These are phyloP conservation scores for Cremastobaeus sp. DNA, from an alignment of 2,888 invertebrate genomes.

Conservation along the genomic window DNA sequence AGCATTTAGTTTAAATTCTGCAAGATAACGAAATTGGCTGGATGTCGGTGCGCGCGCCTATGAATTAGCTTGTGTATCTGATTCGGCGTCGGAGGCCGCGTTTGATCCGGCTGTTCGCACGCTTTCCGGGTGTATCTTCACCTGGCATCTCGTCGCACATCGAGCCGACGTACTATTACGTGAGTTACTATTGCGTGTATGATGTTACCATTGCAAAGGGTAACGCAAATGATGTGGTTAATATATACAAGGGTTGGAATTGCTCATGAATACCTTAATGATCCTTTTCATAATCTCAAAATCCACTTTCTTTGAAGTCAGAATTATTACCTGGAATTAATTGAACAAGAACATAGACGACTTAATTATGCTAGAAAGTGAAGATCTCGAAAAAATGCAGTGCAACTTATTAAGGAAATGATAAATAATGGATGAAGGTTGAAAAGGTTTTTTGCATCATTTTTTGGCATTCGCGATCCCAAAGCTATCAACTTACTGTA, in stretches of 20 bases:
- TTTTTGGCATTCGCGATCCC: slow-evolving; percentile 23
- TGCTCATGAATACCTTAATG: too few species aligned
- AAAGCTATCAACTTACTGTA: slow-evolving; percentile 35
- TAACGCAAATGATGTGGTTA: slow-evolving; percentile 41
- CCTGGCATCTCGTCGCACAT: slow-evolving; percentile 41
- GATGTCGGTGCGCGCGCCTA: slow-evolving; percentile 13
- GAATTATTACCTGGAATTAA: too few species aligned
- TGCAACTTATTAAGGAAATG: too few species aligned
- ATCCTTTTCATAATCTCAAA: too few species aligned
- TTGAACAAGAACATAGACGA: too few species aligned
- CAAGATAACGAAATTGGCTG: slow-evolving; percentile 45
- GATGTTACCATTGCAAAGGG: slow-evolving; percentile 21
- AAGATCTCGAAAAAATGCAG: too few species aligned
- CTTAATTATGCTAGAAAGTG: too few species aligned
- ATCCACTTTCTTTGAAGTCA: too few species aligned
- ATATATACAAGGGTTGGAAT: slow-evolving; percentile 29
- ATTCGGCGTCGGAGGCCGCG: slow-evolving; percentile 14
- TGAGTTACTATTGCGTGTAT: slow-evolving; percentile 19
- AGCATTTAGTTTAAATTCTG: slow-evolving; percentile 42
- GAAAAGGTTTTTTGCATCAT: too few species aligned
- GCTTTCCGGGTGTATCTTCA: slow-evolving; percentile 47
- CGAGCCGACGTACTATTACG: slow-evolving; percentile 35
- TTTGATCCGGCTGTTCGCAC: slow-evolving; percentile 20
- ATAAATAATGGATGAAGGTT: too few species aligned
- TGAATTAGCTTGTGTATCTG: slow-evolving; percentile 33